Base-by-base conservation (phyloP, 2,797 vertebrate genomes). In the Peromyscus nudipes region DNA sequence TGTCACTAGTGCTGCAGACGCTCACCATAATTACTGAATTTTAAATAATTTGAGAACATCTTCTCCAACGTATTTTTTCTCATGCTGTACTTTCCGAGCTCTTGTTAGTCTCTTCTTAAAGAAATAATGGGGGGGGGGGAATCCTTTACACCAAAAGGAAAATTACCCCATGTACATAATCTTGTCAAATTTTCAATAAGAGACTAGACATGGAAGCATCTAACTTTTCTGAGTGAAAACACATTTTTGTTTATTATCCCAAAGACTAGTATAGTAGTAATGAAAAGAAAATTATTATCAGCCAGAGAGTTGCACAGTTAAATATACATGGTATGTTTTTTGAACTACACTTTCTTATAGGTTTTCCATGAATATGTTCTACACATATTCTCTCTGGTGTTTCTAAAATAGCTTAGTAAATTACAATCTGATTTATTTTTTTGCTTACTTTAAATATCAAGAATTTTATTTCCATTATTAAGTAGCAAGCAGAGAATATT, bases 211-310 rank as follows among this genome's bases (percentile, higher is more conserved):
- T 60, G 9, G 34, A 19, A 29, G 31, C 27, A 0, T 71, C 82
- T 92, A 92, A 87, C 21, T 60, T 21, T 87, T 83, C 71, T 57
- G 62, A 52, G n/a, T 4, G 37, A 37, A 97, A 87, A 52, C 3
- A 79, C 43, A 69, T 76, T 60, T 82, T 83, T 62, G 25, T 82
- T 94, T 77, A 71, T 94, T 87, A 77, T 92, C 55, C 60, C 21
- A 79, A 85, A 89, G 1, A 83, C 46, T 80, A 75, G 57, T 34
- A 60, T 81, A 85, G n/a, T 29, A 83, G 19, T 2, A 43, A 17
- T 27, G 1, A 81, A 71, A 88, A 81, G 19, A 80, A 65, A 86
- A 46, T 40, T 31, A 37, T 67, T 65, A 55, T 79, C 16, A 37
- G 40, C 0, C 2, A 76, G 2, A 88, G 76, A 77, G 55, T 60